Conservation (phyloP, 1,140 invertebrate species). For the Pteromalus puparum region DNA sequence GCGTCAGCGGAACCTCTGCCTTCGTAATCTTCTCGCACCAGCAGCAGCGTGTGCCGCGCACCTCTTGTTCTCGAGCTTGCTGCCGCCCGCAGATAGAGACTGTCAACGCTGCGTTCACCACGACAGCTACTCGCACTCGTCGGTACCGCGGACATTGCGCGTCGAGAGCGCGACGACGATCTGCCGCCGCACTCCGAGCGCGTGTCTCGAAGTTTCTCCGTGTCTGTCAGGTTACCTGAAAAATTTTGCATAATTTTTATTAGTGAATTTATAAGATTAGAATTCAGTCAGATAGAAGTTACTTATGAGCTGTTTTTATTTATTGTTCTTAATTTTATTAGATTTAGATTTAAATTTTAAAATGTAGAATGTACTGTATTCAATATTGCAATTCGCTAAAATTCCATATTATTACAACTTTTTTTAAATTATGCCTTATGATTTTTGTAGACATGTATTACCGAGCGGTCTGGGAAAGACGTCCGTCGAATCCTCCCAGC, state of each 20-base stretch:
- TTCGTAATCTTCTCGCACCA: slow-evolving; percentile 81
- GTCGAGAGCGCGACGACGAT: slow-evolving; percentile 66
- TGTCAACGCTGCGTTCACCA: slow-evolving; percentile 82
- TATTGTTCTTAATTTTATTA: too few species aligned
- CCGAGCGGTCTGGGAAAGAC: slow-evolving; percentile 82
- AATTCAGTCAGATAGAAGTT: too few species aligned
- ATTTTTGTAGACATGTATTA: slow-evolving; percentile 25
- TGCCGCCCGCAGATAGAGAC: slow-evolving; percentile 80
- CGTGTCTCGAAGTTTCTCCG: slow-evolving; percentile 78
- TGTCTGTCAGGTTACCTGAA: slow-evolving; percentile 83
- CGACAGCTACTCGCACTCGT: slow-evolving; percentile 59
- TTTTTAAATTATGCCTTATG: too few species aligned
- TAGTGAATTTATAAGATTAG: too few species aligned
- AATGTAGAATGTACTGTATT: too few species aligned
- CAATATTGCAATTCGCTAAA: too few species aligned
- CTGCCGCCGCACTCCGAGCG: slow-evolving; percentile 73
- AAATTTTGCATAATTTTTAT: not conserved
- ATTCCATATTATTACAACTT: too few species aligned
- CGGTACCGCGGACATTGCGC: not conserved
- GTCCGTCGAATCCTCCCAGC: slow-evolving; percentile 87
- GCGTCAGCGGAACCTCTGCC: slow-evolving; percentile 74
- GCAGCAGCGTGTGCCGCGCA: slow-evolving; percentile 79
- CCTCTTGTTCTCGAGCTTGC: slow-evolving; percentile 71
- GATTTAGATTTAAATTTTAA: too few species aligned
- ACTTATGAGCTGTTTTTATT: too few species aligned